Percentiles rank a stretch among this genome's conserved stretches.
Conservation (phyloP, 2,113 vertebrate genomes). For the Ellobius talpinus region DNA sequence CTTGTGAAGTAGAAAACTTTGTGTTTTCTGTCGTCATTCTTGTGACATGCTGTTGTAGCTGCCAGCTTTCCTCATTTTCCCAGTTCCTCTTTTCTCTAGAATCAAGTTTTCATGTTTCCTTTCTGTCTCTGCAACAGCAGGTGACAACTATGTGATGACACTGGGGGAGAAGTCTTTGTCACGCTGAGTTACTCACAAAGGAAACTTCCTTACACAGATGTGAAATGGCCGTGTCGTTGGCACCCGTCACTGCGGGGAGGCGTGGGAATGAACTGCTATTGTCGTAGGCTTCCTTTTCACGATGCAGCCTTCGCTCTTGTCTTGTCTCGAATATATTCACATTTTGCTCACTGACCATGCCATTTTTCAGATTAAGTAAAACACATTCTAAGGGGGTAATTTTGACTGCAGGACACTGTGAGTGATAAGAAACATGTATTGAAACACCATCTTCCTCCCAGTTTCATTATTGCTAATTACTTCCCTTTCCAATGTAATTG, state of each 20-base stretch:
- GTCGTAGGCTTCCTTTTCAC: conserved; percentile 43
- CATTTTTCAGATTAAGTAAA: conserved; percentile 42
- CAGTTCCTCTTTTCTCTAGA: conserved; percentile 1
- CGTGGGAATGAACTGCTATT: conserved; percentile 14
- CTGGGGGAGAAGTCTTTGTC: neutral
- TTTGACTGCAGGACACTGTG: neutral
- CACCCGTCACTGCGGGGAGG: neutral
- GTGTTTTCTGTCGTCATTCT: neutral
- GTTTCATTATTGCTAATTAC: neutral
- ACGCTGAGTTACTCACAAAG: conserved; percentile 43
- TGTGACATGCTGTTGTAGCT: neutral
- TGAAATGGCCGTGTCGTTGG: neutral
- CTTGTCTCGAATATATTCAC: conserved; percentile 35
- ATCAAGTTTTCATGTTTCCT: neutral
- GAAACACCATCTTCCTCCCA: neutral
- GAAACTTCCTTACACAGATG: conserved; percentile 42
- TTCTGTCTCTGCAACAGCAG: neutral
- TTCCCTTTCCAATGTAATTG: neutral
- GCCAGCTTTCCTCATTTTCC: neutral
- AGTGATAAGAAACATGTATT: neutral
- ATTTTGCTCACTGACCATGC: conserved; percentile 36
- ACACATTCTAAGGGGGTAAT: neutral
- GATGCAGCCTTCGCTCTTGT: conserved; percentile 24
- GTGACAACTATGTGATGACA: conserved; percentile 4
- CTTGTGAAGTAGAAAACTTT: conserved; percentile 6